phyloP scores from a whole-genome alignment of 2,888 invertebrate genomes.

The Ormyrus thymus region DNA sequence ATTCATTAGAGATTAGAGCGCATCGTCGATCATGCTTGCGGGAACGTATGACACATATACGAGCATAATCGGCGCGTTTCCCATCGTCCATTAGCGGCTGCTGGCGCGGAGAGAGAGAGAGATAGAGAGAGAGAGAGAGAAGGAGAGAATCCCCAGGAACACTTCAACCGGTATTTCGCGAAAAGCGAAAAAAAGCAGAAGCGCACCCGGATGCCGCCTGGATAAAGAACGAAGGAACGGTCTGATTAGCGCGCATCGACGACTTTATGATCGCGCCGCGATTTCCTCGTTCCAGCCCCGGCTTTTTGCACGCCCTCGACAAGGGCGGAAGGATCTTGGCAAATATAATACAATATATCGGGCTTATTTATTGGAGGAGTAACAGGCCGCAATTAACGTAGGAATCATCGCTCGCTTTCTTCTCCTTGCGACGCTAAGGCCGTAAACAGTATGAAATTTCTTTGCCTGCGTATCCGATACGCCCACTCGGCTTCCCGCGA shows the following conservation, averaged over 20 bases:
- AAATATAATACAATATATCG: slow-evolving; percentile 59
- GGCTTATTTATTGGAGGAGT: slow-evolving; percentile 59
- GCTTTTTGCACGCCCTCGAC: slow-evolving; percentile 44
- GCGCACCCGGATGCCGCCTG: too few relatives aligned
- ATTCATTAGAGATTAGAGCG: slow-evolving; percentile 37
- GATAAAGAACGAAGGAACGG: slow-evolving; percentile 1
- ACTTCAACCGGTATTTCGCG: slow-evolving; percentile 59
- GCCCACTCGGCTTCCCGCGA: slow-evolving; percentile 38
- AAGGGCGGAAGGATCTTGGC: slow-evolving; percentile 24
- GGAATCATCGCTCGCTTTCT: slow-evolving; percentile 14
- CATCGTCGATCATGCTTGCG: slow-evolving; percentile 49
- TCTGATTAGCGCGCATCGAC: slow-evolving; percentile 57
- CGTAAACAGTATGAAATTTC: slow-evolving; percentile 59
- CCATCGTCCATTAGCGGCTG: slow-evolving; percentile 48
- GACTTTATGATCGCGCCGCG: slow-evolving; percentile 59
- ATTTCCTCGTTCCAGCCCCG: slow-evolving; percentile 61
- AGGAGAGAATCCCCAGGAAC: slow-evolving; percentile 40
- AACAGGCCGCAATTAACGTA: slow-evolving; percentile 60
- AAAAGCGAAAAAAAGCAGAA: slow-evolving; percentile 9
- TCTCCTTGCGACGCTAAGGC: slow-evolving; percentile 38
- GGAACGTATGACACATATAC: slow-evolving; percentile 31
- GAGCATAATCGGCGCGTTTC: slow-evolving; percentile 40
- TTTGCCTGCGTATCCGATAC: slow-evolving; percentile 46
- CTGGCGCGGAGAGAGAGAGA: background rate
- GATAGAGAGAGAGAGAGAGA: too few relatives aligned